Conservation (phyloP, 2,888 invertebrate species). For the Rhodophaea formosa region DNA sequence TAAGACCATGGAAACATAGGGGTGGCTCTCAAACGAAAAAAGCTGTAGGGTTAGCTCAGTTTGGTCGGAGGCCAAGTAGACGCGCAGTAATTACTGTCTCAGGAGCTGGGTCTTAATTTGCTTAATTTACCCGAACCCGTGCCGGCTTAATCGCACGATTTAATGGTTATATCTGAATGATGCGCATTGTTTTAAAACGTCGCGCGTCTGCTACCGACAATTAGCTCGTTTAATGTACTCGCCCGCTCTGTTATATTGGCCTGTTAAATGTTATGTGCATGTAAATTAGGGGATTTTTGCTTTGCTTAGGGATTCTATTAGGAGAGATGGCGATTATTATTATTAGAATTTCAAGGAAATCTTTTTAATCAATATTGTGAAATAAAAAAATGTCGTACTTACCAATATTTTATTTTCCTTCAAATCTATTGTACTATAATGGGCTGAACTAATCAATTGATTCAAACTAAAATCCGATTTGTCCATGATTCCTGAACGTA, state of each 20-base stretch:
- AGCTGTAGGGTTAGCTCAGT: constrained; percentile 36
- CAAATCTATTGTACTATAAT: too few relatives aligned
- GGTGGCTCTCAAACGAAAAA: constrained; percentile 24
- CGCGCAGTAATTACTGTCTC: constrained; percentile 73
- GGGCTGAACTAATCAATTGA: too few relatives aligned
- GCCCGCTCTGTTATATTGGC: constrained; percentile 21
- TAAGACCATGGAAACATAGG: not conserved
- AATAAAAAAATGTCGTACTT: too few relatives aligned
- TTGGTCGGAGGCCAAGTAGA: constrained; percentile 71
- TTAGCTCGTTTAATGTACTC: constrained; percentile 32
- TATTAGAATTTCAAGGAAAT: too few relatives aligned
- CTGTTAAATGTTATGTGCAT: constrained; percentile 18
- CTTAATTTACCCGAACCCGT: constrained; percentile 72
- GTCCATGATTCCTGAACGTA: too few relatives aligned
- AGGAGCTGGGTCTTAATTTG: constrained; percentile 75
- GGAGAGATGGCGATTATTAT: not conserved
- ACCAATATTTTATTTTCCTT: too few relatives aligned
- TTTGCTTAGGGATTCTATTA: not conserved
- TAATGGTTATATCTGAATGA: constrained; percentile 74
- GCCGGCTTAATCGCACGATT: constrained; percentile 69
- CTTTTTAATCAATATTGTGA: too few relatives aligned
- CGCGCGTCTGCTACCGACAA: constrained; percentile 57
- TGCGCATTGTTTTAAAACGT: constrained; percentile 70
- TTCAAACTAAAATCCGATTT: too few relatives aligned
- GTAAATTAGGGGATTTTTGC: constrained; percentile 17